Conservation (phyloP, 2,888 invertebrate species). For the Apocheima hispidaria region DNA sequence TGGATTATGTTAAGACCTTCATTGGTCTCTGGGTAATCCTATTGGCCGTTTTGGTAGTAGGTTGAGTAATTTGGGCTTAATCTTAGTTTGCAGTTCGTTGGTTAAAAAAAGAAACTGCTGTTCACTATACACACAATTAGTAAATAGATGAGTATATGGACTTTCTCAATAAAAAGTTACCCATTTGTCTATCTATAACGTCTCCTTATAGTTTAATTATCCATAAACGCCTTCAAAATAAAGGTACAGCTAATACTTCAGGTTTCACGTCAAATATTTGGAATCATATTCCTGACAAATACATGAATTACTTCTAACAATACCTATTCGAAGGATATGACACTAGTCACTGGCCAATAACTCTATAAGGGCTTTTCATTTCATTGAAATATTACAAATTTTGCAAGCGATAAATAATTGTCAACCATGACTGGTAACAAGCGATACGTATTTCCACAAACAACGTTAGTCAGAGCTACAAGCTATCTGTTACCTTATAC, state of each 20-base stretch:
- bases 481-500: conserved; percentile 36
- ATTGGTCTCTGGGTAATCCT: no score
- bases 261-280: conserved; percentile 16
- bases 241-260: conserved; percentile 19
- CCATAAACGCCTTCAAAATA: conserved; percentile 12
- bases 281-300: conserved; percentile 21
- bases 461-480: conserved; percentile 43
- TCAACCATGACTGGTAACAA: conserved; percentile 42
- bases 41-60: no score
- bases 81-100: no score
- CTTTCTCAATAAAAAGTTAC: no score
- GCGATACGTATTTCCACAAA: conserved; percentile 45
- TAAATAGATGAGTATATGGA: no score
- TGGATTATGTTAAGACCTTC: no score
- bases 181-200: no score
- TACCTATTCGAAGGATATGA: conserved; percentile 29
- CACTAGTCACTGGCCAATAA: conserved; percentile 33
- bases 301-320: conserved; percentile 30
- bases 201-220: not conserved
- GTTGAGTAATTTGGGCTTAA: no score
- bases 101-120: no score
- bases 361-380: conserved; percentile 43
- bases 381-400: conserved; percentile 42
- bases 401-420: conserved; percentile 44
- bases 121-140: no score